Percentiles rank a stretch among this genome's conserved stretches.
phyloP scores from a whole-genome alignment of 2,888 invertebrate genomes.

The Amiota minor region DNA sequence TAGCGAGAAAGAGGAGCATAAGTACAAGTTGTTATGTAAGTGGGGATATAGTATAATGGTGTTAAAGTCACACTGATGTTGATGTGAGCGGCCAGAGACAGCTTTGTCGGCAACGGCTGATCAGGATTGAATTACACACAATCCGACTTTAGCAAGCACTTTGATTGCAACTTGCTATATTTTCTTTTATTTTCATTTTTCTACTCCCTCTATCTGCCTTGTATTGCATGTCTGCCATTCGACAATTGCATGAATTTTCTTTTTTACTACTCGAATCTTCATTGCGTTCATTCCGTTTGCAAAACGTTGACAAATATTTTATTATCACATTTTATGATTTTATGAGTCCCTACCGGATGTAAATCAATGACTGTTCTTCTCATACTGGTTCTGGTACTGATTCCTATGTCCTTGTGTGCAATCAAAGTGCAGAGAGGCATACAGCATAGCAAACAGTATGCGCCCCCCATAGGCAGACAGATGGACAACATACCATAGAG shows the following conservation, averaged over 20 bases:
- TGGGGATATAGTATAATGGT: constrained; percentile 4
- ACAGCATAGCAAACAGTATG: too few relatives aligned
- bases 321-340: constrained; percentile 67
- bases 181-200: constrained; percentile 22
- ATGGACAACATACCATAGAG: not conserved
- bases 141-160: constrained; percentile 64
- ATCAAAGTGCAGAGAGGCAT: constrained; percentile 24
- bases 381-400: not conserved
- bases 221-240: not conserved
- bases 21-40: not conserved
- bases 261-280: too few relatives aligned
- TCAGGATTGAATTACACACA: constrained; percentile 68
- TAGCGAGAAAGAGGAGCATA: constrained; percentile 11
- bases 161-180: constrained; percentile 57
- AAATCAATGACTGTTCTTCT: constrained; percentile 53
- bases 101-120: constrained; percentile 45
- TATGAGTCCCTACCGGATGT: constrained; percentile 65
- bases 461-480: not conserved
- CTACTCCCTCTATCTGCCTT: not conserved
- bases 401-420: constrained; percentile 11
- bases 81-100: constrained; percentile 29
- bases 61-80: not conserved
- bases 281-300: constrained; percentile 33
- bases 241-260: not conserved
- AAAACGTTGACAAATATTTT: constrained; percentile 67